phyloP scores from a whole-genome alignment of 2,797 vertebrate species.

The Bovichtus variegatus region DNA sequence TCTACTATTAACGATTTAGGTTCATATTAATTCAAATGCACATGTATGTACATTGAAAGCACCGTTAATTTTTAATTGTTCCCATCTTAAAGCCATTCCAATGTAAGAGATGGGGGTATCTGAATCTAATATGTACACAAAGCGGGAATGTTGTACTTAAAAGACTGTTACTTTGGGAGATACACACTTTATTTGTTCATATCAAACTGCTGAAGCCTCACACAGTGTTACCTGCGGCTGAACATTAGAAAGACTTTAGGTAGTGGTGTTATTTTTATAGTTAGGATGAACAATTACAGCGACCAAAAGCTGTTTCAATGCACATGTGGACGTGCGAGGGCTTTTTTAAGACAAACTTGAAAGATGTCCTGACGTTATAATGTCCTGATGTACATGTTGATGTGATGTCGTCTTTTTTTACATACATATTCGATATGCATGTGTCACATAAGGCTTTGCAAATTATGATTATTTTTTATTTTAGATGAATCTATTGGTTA shows the following conservation, averaged over 20 bases:
- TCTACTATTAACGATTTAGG: neutral
- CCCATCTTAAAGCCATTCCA: neutral
- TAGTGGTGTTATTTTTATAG: neutral
- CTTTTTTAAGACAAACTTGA: neutral
- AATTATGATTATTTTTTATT: neutral
- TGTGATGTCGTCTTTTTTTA: neutral
- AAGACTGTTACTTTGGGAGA: neutral
- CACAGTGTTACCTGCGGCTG: neutral
- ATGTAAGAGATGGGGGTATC: neutral
- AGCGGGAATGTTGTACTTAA: constrained; percentile 1
- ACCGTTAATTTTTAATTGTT: neutral
- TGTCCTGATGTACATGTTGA: no score
- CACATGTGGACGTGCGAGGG: neutral
- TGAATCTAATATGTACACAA: neutral
- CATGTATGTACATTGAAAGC: neutral
- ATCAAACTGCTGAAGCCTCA: neutral
- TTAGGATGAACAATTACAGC: neutral
- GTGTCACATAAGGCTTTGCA: neutral
- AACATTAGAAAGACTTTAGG: neutral
- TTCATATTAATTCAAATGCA: neutral
- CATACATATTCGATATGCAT: neutral
- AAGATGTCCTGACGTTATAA: neutral
- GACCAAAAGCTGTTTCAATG: neutral
- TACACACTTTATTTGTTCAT: neutral
- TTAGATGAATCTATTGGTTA: neutral